A percentile compares a stretch with the other conserved stretches of the same genome.
Conservation (phyloP, 2,113 vertebrate genomes). For the Craseonycteris thonglongyai region DNA sequence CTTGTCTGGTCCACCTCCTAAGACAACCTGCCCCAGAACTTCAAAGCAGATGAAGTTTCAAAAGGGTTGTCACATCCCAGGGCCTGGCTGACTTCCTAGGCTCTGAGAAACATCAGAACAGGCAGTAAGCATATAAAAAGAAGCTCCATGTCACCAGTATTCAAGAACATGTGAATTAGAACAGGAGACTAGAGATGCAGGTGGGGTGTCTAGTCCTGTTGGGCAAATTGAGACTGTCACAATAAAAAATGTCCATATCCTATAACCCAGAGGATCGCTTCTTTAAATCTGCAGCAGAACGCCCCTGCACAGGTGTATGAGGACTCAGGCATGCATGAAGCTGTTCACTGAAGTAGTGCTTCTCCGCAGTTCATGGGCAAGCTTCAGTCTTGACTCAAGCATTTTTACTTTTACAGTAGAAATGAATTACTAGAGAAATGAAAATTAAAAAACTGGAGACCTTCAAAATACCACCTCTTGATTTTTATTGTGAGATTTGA, state of each 20-base stretch:
- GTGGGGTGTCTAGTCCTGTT: too few relatives aligned
- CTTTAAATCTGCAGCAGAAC: neutral
- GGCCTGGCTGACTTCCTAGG: neutral
- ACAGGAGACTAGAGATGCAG: neutral
- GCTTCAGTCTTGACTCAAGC: neutral
- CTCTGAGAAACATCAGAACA: neutral
- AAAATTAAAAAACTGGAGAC: neutral
- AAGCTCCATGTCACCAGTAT: neutral
- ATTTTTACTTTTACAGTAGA: neutral
- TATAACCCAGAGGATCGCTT: neutral
- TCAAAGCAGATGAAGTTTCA: neutral
- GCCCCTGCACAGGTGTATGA: neutral
- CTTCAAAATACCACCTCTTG: neutral
- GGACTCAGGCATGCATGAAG: neutral
- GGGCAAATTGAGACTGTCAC: neutral
- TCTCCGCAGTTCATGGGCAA: neutral
- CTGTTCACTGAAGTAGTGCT: neutral
- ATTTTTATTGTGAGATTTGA: neutral
- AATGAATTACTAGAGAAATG: neutral
- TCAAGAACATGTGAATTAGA: neutral
- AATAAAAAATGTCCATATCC: neutral
- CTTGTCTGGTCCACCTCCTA: neutral
- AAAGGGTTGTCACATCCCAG: neutral
- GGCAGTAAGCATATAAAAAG: neutral
- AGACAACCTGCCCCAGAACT: neutral